phyloP scores from a whole-genome alignment of 2,888 invertebrate species.

The Tortricodes alternella region DNA sequence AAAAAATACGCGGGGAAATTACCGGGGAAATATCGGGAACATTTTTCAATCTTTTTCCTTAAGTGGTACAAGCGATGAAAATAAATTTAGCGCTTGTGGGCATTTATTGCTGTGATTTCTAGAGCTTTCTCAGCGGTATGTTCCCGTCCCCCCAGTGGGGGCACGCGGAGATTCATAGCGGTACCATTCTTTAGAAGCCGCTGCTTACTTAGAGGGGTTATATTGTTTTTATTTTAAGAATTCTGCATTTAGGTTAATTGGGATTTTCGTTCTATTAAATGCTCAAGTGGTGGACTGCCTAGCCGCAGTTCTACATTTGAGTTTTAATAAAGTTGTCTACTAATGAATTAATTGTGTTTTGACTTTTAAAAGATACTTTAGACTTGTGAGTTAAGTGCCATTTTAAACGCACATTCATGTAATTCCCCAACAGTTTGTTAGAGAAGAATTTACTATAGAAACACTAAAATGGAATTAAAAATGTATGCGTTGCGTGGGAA shows the following conservation, averaged over 20 bases:
- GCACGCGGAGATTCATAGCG: conserved; percentile 20
- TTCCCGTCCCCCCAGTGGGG: conserved; percentile 52
- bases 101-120: conserved; percentile 79
- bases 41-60: conserved; percentile 80
- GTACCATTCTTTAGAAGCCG: conserved; percentile 4
- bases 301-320: too few relatives aligned
- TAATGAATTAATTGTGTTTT: too few relatives aligned
- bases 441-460: conserved; percentile 11
- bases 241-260: background rate
- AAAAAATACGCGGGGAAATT: conserved; percentile 73
- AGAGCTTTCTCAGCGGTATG: conserved; percentile 55
- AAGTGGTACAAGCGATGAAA: conserved; percentile 80
- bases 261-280: too few relatives aligned
- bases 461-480: conserved; percentile 11
- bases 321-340: too few relatives aligned
- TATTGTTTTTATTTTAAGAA: conserved; percentile 11
- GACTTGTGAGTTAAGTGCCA: background rate
- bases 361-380: too few relatives aligned
- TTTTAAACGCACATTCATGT: background rate
- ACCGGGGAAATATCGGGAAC: conserved; percentile 71
- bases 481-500: conserved; percentile 17
- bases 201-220: conserved; percentile 1
- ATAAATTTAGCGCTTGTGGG: conserved; percentile 77
- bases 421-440: conserved; percentile 4
- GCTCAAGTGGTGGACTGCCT: too few relatives aligned